These are phyloP conservation scores for Molossus molossus DNA, from an alignment of 2,797 vertebrate species.

Conservation along the genomic window DNA sequence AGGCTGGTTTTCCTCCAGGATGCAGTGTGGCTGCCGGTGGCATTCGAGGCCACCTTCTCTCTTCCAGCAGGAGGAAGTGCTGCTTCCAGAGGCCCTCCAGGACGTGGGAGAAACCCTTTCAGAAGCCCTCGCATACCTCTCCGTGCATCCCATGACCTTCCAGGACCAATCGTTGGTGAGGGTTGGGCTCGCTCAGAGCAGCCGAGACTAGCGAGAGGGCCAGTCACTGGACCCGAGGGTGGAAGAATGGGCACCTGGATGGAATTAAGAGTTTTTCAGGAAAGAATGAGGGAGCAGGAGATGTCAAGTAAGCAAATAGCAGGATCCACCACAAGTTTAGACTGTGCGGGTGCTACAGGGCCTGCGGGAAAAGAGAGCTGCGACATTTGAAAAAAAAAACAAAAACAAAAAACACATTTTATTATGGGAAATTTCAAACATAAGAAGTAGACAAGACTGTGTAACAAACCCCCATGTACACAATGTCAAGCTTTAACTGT, in stretches of 20 bases:
- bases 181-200: background rate
- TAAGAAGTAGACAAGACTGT: conserved; percentile 13
- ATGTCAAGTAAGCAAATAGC: background rate
- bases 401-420: background rate
- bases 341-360: background rate
- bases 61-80: background rate
- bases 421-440: conserved; percentile 26
- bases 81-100: background rate
- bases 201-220: background rate
- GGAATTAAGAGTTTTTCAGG: background rate
- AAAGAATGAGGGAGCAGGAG: conserved; percentile 11
- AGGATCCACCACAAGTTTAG: background rate
- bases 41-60: background rate
- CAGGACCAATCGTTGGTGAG: background rate
- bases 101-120: background rate
- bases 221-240: background rate
- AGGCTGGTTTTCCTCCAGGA: background rate
- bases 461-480: background rate
- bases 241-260: background rate
- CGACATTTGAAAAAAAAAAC: background rate
- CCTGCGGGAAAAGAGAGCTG: background rate
- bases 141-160: background rate
- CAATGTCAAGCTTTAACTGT: background rate
- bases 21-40: background rate
- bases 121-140: background rate